Conservation (phyloP, 2,888 invertebrate genomes). For the Orthosia gracilis region DNA sequence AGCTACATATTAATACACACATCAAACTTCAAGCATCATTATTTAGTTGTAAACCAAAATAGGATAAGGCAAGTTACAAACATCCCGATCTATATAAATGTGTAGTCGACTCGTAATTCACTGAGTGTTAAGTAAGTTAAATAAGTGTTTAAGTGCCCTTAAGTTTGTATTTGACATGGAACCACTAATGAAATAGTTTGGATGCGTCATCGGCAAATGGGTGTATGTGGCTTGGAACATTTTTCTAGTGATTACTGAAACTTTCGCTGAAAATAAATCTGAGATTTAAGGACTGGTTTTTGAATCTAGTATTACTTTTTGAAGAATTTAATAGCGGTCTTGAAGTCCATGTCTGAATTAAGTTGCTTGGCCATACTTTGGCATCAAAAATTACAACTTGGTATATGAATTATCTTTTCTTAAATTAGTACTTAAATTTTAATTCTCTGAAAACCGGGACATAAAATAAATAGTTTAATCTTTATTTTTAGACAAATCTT, state of each 20-base stretch:
- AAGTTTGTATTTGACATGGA: conserved; percentile 71
- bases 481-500: too few species aligned
- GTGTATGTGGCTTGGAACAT: too few species aligned
- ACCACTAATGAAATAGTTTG: conserved; percentile 42
- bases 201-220: background rate
- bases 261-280: background rate
- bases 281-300: background rate
- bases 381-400: too few species aligned
- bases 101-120: conserved; percentile 75
- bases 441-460: too few species aligned
- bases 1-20: conserved; percentile 26
- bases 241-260: background rate
- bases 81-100: conserved; percentile 72
- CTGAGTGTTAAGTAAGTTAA: conserved; percentile 79
- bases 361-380: too few species aligned
- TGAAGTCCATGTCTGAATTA: too few species aligned
- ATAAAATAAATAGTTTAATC: too few species aligned
- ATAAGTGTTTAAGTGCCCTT: conserved; percentile 78
- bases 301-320: too few species aligned
- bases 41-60: conserved; percentile 68
- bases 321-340: too few species aligned
- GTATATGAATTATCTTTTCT: too few species aligned
- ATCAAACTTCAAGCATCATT: conserved; percentile 39
- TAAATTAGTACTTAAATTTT: too few species aligned
- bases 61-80: conserved; percentile 66